Evolutionary conservation across 2,888 invertebrate genomes (phyloP).

Genomic region (Epirrhoe alternata): DNA sequence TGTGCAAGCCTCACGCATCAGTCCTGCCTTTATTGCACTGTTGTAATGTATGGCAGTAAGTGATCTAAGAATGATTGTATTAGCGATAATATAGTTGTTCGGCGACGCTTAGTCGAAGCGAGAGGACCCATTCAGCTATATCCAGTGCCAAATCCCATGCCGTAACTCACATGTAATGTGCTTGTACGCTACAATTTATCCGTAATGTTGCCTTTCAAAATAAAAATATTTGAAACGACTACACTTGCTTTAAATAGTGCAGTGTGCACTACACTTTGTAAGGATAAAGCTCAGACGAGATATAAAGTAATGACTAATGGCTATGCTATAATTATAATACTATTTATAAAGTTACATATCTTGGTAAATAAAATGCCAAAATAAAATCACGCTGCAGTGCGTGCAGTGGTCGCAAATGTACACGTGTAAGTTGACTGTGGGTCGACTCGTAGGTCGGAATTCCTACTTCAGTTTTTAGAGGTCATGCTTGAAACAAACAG

Average conservation of each 20-base stretch:
- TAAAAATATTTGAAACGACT: conserved; percentile 42
- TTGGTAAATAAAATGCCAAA: no score
- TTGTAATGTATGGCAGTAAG: conserved; percentile 30
- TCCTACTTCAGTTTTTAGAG: no score
- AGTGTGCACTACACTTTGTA: conserved; percentile 36
- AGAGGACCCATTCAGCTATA: conserved; percentile 49
- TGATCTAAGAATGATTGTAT: conserved; percentile 44
- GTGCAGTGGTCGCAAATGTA: no score
- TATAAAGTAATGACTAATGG: background rate
- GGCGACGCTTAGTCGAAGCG: conserved; percentile 49
- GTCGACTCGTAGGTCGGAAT: no score
- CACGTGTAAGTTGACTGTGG: no score
- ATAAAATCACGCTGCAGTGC: no score
- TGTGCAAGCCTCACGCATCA: background rate
- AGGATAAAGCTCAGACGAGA: no score
- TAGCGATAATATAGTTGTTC: conserved; percentile 39
- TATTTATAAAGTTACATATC: no score
- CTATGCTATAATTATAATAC: no score
- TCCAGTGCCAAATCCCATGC: conserved; percentile 66
- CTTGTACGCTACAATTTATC: conserved; percentile 52
- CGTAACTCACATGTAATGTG: conserved; percentile 65
- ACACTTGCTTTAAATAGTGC: conserved; percentile 38
- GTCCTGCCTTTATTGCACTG: background rate
- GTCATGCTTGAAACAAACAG: no score
- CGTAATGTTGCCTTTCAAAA: conserved; percentile 51